Percentiles rank a stretch among this genome's conserved stretches.
Evolutionary conservation across 1,140 invertebrate species (phyloP).

Genomic region (Laupala kohalensis): DNA sequence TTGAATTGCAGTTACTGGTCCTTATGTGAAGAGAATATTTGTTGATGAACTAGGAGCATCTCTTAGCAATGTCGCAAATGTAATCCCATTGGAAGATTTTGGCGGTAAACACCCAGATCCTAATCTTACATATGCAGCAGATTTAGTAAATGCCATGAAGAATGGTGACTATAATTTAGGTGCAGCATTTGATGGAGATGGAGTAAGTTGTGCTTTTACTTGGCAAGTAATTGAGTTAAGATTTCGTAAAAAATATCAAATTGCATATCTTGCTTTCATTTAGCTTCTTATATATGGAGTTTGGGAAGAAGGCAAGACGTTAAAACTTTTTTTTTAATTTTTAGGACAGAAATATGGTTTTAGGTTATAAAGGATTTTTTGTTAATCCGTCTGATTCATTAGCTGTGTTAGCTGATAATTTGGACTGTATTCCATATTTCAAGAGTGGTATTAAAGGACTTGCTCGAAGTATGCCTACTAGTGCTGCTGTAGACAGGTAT

Average conservation of each 20-base stretch:
- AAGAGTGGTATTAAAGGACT: conserved; percentile 75
- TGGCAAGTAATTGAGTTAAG: too few species aligned
- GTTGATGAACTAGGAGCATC: conserved; percentile 69
- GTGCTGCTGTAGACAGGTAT: conserved; percentile 84
- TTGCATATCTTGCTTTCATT: too few species aligned
- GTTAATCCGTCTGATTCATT: conserved; percentile 95
- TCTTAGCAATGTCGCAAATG: conserved; percentile 48
- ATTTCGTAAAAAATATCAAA: too few species aligned
- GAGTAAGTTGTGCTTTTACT: conserved; percentile 42
- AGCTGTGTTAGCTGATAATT: conserved; percentile 85
- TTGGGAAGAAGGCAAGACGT: too few species aligned
- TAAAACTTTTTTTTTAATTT: conserved; percentile 11
- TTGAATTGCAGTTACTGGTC: conserved; percentile 81
- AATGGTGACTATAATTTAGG: conserved; percentile 82
- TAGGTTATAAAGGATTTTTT: conserved; percentile 94
- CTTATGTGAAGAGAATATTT: conserved; percentile 86
- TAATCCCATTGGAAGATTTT: conserved; percentile 79
- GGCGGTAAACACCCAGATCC: conserved; percentile 96
- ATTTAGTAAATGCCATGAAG: conserved; percentile 67
- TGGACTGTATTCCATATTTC: conserved; percentile 92
- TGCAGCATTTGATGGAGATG: conserved; percentile 98
- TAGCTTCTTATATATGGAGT: too few species aligned
- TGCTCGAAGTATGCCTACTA: conserved; percentile 98
- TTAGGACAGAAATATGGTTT: conserved; percentile 89
- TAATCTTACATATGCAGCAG: conserved; percentile 89